phyloP scores from a whole-genome alignment of 2,888 invertebrate genomes.

The Malthinus seriepunctatus region DNA sequence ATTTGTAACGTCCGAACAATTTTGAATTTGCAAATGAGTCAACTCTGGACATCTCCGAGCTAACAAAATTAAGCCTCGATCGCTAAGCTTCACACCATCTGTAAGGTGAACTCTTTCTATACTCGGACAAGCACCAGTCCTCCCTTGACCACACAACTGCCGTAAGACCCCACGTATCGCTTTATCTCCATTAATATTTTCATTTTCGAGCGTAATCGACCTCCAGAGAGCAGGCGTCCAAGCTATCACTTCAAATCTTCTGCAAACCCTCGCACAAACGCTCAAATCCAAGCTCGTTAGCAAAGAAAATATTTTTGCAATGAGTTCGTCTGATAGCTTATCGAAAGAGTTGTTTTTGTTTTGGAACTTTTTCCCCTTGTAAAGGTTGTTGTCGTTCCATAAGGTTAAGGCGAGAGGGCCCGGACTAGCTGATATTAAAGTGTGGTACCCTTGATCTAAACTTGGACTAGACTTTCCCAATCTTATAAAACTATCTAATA shows the following conservation, averaged over 20 bases:
- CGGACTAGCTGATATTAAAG: constrained; percentile 67
- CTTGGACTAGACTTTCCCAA: constrained; percentile 65
- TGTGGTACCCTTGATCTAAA: constrained; percentile 82
- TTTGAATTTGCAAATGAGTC: constrained; percentile 78
- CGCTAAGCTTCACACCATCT: constrained; percentile 73
- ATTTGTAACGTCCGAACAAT: constrained; percentile 75
- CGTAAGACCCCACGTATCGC: constrained; percentile 67
- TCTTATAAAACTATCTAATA: constrained; percentile 53
- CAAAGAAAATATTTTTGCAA: constrained; percentile 72
- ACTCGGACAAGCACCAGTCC: constrained; percentile 69
- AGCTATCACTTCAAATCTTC: constrained; percentile 74
- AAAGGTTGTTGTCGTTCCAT: constrained; percentile 50
- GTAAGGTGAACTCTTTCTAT: constrained; percentile 69
- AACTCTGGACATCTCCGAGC: constrained; percentile 81
- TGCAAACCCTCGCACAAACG: constrained; percentile 74
- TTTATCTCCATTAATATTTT: constrained; percentile 65
- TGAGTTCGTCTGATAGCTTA: constrained; percentile 67
- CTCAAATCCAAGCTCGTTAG: constrained; percentile 73
- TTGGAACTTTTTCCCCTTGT: constrained; percentile 45
- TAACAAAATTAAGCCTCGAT: constrained; percentile 75
- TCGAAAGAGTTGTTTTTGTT: constrained; percentile 60
- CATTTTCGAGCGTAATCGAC: constrained; percentile 66
- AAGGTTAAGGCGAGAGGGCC: constrained; percentile 52
- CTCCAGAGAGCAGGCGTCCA: constrained; percentile 81
- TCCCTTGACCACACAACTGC: constrained; percentile 66